Conservation (phyloP, 2,113 vertebrate species). For the Syngnathus typhle region DNA sequence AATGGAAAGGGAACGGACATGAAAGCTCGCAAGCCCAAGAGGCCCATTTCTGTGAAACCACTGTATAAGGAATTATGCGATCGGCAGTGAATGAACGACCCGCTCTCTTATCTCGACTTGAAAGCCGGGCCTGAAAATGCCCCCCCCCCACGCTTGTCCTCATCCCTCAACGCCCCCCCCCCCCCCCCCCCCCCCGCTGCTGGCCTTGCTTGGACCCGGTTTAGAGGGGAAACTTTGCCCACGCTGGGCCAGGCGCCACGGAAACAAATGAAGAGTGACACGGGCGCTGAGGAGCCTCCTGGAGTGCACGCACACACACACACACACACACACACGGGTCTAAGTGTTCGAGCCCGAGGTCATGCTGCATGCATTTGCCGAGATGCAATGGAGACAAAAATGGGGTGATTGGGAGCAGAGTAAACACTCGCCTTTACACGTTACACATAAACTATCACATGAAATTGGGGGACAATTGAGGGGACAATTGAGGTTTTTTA, state of each 20-base stretch:
- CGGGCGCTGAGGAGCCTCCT: conserved; percentile 59
- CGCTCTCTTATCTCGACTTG: conserved; percentile 37
- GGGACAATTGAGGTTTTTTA: background rate
- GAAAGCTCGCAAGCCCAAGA: conserved; percentile 40
- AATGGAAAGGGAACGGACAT: conserved; percentile 34
- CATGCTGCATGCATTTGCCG: conserved; percentile 35
- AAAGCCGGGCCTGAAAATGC: conserved; percentile 46
- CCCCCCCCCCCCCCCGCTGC: conserved; percentile 55
- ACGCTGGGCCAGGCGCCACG: conserved; percentile 55
- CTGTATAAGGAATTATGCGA: conserved; percentile 41
- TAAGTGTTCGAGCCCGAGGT: conserved; percentile 57
- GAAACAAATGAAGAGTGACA: conserved; percentile 71
- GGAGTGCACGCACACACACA: conserved; percentile 37
- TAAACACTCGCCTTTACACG: background rate
- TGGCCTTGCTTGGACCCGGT: conserved; percentile 40
- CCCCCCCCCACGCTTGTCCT: conserved; percentile 39
- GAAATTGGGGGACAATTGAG: background rate
- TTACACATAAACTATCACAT: background rate
- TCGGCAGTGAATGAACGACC: conserved; percentile 43
- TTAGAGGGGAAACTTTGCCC: conserved; percentile 55
- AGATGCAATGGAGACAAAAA: conserved; percentile 31
- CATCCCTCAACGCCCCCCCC: conserved; percentile 1
- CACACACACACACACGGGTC: conserved; percentile 19
- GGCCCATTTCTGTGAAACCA: conserved; percentile 43
- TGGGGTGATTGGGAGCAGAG: background rate